Percentiles rank a stretch among this genome's conserved stretches.
Conservation (phyloP, 2,113 vertebrate species). For the Gymnobelideus leadbeateri region DNA sequence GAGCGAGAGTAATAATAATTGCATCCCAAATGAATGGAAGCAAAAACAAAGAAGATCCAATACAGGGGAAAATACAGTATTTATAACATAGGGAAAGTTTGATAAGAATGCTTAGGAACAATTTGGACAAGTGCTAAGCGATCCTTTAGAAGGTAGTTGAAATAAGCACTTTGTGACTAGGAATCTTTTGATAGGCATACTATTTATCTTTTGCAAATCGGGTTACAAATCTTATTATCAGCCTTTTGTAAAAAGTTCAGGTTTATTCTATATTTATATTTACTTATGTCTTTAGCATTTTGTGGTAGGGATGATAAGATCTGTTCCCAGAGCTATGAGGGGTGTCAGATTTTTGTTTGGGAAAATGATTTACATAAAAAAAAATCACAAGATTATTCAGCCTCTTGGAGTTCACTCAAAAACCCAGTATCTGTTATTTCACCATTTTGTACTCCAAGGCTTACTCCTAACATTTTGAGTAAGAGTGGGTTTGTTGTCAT, state of each 20-base stretch:
- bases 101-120: not conserved
- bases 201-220: conserved; percentile 78
- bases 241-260: not conserved
- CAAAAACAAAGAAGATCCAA: not conserved
- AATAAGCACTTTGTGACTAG: conserved; percentile 61
- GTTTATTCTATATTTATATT: conserved; percentile 64
- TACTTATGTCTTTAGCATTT: conserved; percentile 80
- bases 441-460: not conserved
- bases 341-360: conserved; percentile 75
- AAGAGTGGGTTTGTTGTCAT: not conserved
- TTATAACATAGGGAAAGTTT: not conserved
- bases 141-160: conserved; percentile 45
- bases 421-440: conserved; percentile 73
- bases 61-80: not conserved
- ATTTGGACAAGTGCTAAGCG: conserved; percentile 57
- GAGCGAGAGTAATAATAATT: not conserved
- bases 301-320: conserved; percentile 75
- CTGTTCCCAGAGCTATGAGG: conserved; percentile 73
- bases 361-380: conserved; percentile 74
- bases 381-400: conserved; percentile 57
- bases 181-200: conserved; percentile 60
- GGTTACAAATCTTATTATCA: conserved; percentile 43
- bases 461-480: not conserved
- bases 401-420: conserved; percentile 73
- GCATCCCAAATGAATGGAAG: not conserved